A percentile compares a stretch with the other conserved stretches of the same genome.
phyloP scores from a whole-genome alignment of 2,797 vertebrate genomes.

The Myotis planiceps region DNA sequence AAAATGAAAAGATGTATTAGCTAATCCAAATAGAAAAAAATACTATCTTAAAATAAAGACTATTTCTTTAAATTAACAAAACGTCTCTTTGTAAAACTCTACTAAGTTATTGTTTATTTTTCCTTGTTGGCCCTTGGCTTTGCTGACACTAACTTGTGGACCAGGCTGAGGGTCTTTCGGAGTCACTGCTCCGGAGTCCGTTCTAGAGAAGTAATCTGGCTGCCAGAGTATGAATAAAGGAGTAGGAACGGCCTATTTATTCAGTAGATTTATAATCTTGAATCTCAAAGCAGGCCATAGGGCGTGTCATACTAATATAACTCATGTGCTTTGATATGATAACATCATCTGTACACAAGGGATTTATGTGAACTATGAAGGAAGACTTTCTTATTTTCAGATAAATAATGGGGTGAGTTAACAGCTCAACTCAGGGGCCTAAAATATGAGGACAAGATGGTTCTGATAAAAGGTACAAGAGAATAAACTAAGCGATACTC shows the following conservation, averaged over 20 bases:
- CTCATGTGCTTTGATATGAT: not conserved
- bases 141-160: not conserved
- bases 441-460: not conserved
- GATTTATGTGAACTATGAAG: constrained; percentile 5
- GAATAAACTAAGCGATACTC: not conserved
- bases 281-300: not conserved
- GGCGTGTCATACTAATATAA: not conserved
- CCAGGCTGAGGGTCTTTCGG: not conserved
- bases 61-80: not conserved
- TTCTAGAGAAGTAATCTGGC: not conserved
- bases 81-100: not conserved
- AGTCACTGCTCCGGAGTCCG: not conserved
- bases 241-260: not conserved
- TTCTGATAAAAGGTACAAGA: constrained; percentile 13
- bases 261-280: not conserved
- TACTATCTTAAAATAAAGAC: not conserved
- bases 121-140: not conserved
- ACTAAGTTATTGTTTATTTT: not conserved
- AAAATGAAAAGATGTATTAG: not conserved
- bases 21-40: not conserved
- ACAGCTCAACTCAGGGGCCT: not conserved
- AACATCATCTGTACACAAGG: not conserved
- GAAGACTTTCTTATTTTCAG: not conserved
- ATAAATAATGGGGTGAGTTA: not conserved
- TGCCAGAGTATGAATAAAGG: not conserved